Percentiles rank a stretch among this genome's conserved stretches.
Evolutionary conservation across 2,113 vertebrate species (phyloP).

Genomic region (Plecturocebus donacophilus): DNA sequence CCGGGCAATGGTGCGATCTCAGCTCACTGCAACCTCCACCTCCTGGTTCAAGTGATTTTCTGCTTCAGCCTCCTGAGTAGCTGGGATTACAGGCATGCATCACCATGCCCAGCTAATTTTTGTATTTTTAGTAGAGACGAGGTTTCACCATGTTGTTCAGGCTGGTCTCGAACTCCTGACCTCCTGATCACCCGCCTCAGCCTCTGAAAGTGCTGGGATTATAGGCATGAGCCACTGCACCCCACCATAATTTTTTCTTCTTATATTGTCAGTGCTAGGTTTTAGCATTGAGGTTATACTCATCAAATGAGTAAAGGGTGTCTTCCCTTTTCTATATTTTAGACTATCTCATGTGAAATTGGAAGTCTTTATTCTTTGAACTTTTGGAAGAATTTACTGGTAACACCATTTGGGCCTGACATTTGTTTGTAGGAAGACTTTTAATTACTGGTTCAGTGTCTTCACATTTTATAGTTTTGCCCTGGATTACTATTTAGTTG

Average conservation of each 20-base stretch:
- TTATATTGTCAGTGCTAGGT: neutral
- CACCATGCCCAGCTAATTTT: too few species aligned
- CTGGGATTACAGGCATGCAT: too few species aligned
- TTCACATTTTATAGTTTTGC: slow-evolving; percentile 6
- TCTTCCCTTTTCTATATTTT: neutral
- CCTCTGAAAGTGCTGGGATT: too few species aligned
- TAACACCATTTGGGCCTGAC: neutral
- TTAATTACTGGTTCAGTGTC: neutral
- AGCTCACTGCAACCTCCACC: too few species aligned
- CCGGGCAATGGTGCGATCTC: too few species aligned
- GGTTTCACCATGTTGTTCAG: too few species aligned
- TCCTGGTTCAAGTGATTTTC: too few species aligned
- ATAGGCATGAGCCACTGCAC: too few species aligned
- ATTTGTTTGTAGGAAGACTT: slow-evolving; percentile 23
- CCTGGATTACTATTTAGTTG: slow-evolving; percentile 36
- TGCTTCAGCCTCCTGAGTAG: too few species aligned
- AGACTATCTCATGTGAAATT: neutral
- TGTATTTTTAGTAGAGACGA: too few species aligned
- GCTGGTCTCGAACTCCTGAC: too few species aligned
- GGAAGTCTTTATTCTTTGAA: neutral
- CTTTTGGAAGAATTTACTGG: neutral
- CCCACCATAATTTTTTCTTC: neutral
- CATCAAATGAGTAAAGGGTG: neutral
- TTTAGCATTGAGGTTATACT: neutral
- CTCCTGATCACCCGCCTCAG: too few species aligned